A percentile compares a stretch with the other conserved stretches of the same genome.
phyloP scores from a whole-genome alignment of 2,113 vertebrate species.

The Pseudois nayaur region DNA sequence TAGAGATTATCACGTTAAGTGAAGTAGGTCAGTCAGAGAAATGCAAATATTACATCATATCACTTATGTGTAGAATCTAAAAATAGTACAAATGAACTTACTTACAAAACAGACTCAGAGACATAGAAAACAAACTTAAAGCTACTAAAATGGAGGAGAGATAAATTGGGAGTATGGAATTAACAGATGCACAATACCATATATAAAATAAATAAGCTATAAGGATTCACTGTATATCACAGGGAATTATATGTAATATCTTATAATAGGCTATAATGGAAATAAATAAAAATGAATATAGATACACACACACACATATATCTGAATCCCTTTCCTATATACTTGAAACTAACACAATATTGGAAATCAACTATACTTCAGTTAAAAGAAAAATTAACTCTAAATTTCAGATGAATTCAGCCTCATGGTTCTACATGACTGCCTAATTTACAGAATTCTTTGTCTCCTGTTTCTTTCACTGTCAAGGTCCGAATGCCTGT shows the following conservation, averaged over 20 bases:
- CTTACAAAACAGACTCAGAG: background rate
- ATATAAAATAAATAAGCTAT: background rate
- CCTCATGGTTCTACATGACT: background rate
- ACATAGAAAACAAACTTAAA: background rate
- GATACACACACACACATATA: background rate
- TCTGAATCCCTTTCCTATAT: background rate
- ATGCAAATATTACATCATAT: background rate
- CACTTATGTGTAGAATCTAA: background rate
- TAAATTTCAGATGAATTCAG: background rate
- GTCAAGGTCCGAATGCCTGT: background rate
- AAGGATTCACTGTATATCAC: background rate
- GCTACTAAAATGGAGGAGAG: background rate
- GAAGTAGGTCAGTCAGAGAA: background rate
- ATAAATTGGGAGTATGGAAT: background rate
- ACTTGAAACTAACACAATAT: background rate
- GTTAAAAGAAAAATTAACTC: background rate
- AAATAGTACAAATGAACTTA: background rate
- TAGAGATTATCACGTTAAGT: background rate
- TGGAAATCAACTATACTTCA: background rate
- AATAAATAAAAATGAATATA: background rate
- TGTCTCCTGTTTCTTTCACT: background rate
- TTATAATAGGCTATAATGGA: background rate
- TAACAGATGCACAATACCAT: background rate
- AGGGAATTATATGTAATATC: background rate
- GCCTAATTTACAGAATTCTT: background rate